Evolutionary conservation across 2,888 invertebrate genomes (phyloP).

Genomic region (Druceiella hillmani): DNA sequence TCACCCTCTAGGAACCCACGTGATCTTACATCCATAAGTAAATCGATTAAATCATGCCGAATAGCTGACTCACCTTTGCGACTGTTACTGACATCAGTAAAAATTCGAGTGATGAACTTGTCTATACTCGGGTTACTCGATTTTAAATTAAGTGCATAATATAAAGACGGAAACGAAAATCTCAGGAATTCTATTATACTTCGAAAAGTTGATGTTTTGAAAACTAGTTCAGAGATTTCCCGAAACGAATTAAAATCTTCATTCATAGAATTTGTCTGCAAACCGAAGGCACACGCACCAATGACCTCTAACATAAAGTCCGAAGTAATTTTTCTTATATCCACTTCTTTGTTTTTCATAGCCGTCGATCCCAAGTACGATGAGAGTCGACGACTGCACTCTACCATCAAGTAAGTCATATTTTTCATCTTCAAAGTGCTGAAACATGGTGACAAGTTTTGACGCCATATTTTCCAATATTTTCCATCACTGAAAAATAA

Average conservation of each 20-base stretch:
- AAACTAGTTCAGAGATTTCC: neutral
- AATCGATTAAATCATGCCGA: neutral
- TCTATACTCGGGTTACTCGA: neutral
- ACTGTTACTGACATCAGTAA: neutral
- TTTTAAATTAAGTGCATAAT: neutral
- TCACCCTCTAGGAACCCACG: too few species aligned
- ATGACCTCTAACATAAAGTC: neutral
- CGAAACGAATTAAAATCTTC: neutral
- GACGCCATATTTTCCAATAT: neutral
- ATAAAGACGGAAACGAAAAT: neutral
- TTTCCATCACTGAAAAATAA: too few species aligned
- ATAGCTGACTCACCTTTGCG: neutral
- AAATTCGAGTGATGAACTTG: neutral
- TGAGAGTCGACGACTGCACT: neutral
- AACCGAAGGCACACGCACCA: neutral
- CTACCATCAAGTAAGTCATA: neutral
- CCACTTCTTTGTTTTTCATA: neutral
- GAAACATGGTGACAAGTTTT: neutral
- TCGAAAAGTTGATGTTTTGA: neutral
- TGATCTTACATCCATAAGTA: neutral
- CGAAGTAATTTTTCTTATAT: neutral
- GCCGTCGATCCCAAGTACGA: neutral
- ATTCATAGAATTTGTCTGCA: slow-evolving; percentile 1
- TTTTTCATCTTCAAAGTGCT: neutral
- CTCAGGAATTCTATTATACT: neutral